Conservation (phyloP, 2,888 invertebrate genomes). For the Synanthedon vespiformis region DNA sequence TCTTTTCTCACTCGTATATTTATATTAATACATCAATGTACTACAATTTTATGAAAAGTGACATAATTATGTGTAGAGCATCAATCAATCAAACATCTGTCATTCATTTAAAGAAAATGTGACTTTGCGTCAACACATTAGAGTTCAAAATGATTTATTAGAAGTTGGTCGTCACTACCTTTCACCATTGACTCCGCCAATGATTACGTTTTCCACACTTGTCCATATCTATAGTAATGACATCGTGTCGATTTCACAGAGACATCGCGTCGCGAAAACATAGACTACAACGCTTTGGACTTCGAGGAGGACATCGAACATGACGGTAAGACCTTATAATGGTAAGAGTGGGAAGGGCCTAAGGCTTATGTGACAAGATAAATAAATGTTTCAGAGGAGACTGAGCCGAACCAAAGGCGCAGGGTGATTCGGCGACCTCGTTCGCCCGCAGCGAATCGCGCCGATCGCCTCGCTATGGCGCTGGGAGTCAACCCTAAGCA, state of each 20-base stretch:
- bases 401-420: not conserved
- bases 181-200: no score
- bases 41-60: no score
- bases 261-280: slow-evolving; percentile 43
- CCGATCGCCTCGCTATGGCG: slow-evolving; percentile 68
- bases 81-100: no score
- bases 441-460: slow-evolving; percentile 21
- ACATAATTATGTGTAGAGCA: no score
- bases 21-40: not conserved
- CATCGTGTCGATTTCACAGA: slow-evolving; percentile 22
- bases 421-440: not conserved
- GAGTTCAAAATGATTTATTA: no score
- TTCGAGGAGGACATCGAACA: slow-evolving; percentile 75
- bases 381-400: not conserved
- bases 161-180: no score
- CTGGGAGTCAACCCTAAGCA: slow-evolving; percentile 64
- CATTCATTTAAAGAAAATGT: no score
- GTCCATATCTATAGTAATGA: not conserved
- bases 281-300: slow-evolving; percentile 80
- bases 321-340: slow-evolving; percentile 35
- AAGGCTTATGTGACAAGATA: no score
- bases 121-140: no score
- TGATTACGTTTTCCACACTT: no score
- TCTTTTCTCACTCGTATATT: not conserved
- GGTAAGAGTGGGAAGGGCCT: no score